Evolutionary conservation across 2,113 vertebrate genomes (phyloP).

Genomic region (Clarias batrachus): DNA sequence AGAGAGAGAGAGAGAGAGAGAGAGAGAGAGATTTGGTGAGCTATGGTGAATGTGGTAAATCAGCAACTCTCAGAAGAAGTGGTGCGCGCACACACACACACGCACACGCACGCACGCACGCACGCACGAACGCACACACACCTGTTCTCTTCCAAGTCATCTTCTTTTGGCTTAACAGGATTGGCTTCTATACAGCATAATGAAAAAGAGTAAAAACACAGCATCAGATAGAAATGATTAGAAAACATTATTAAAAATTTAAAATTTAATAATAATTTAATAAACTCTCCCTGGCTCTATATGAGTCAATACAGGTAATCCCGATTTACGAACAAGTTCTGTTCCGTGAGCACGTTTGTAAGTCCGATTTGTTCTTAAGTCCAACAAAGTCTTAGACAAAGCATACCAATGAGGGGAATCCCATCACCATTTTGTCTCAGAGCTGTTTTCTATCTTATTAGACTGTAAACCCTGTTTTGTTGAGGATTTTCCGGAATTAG

Average conservation of each 20-base stretch:
- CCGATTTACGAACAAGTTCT: too few relatives aligned
- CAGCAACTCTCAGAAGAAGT: not conserved
- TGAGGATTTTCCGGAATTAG: too few relatives aligned
- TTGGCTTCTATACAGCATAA: constrained; percentile 51
- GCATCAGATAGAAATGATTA: not conserved
- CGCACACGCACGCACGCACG: not conserved
- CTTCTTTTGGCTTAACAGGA: constrained; percentile 52
- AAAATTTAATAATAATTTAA: not conserved
- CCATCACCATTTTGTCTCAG: too few relatives aligned
- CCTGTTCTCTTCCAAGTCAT: constrained; percentile 55
- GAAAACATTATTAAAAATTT: not conserved
- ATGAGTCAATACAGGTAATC: not conserved
- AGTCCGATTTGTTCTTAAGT: too few relatives aligned
- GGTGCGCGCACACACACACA: not conserved
- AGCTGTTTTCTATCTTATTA: too few relatives aligned
- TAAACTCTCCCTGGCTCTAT: not conserved
- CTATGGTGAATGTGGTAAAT: too few relatives aligned
- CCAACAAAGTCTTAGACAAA: too few relatives aligned
- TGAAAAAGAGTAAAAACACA: not conserved
- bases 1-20: not conserved
- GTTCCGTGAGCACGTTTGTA: too few relatives aligned
- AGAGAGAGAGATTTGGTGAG: not conserved
- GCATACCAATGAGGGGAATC: too few relatives aligned
- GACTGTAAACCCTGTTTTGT: too few relatives aligned
- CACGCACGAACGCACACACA: constrained; percentile 40